Percentiles rank a stretch among this genome's conserved stretches.
phyloP scores from a whole-genome alignment of 2,113 vertebrate species.

The Cranoglanis bouderius region DNA sequence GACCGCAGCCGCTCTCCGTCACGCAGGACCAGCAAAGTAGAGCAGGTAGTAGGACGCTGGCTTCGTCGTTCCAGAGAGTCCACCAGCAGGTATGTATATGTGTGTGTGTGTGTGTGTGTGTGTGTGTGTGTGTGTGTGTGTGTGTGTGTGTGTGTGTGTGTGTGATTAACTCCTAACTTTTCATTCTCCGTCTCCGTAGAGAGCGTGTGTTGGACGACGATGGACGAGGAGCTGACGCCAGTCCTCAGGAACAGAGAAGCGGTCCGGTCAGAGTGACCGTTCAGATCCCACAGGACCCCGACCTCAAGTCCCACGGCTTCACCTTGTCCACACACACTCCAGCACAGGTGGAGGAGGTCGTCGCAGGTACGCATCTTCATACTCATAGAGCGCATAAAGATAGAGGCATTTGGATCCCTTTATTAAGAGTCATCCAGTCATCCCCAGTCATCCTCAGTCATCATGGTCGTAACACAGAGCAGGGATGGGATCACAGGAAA shows the following conservation, averaged over 20 bases:
- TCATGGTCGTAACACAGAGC: not conserved
- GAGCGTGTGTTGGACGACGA: conserved; percentile 66
- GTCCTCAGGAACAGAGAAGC: conserved; percentile 67
- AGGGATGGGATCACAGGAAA: not conserved
- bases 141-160: not conserved
- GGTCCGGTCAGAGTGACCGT: conserved; percentile 70
- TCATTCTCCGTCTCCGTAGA: conserved; percentile 53
- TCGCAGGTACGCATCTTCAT: conserved; percentile 62
- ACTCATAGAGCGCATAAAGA: not conserved
- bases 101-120: not conserved
- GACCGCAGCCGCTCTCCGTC: conserved; percentile 84
- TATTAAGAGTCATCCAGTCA: not conserved
- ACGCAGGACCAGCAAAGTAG: conserved; percentile 87
- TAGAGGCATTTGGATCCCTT: too few relatives aligned
- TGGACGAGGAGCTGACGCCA: conserved; percentile 61
- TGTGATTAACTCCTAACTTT: not conserved
- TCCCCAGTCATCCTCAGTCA: not conserved
- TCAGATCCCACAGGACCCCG: conserved; percentile 66
- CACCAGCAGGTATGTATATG: conserved; percentile 75
- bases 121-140: not conserved
- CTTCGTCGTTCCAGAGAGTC: conserved; percentile 86
- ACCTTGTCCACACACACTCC: conserved; percentile 67
- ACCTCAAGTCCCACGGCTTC: conserved; percentile 71
- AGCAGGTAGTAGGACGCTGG: conserved; percentile 96
- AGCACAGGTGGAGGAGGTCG: conserved; percentile 71